Base-by-base conservation (phyloP, 2,797 vertebrate genomes). In the Amniataba percoides region DNA sequence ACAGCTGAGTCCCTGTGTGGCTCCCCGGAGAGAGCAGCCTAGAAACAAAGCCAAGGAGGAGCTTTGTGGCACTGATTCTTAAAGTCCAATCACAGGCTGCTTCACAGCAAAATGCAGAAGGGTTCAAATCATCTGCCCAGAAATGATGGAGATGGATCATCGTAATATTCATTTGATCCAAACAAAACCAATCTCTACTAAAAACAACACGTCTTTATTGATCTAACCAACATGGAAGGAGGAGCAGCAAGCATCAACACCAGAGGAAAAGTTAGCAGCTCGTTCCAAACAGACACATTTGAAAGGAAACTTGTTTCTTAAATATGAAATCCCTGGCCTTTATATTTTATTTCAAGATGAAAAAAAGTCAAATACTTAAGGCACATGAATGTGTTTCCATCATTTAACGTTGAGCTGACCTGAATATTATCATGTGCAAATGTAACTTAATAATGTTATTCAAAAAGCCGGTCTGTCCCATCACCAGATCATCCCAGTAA, bases 1-100 rank as follows among this genome's bases (percentile, higher is more conserved):
- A 83, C 86, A 92, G 82, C 85, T 86, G 82, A 72, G 86, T 42
- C 72, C 58, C 42, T 16, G 46, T 27, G 52, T 43, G 58, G 18
- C 34, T 86, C 86, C 62, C 74, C 0, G 7, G 58, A 77, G 78
- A 69, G 52, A 73, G 34, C 53, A 76, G 73, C 72, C 70, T n/a
- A 36, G 72, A 83, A 74, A 83, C 78, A 83, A 86, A 74, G 71
- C 66, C 65, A 46, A 36, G 40, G 39, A 81, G 48, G 34, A 71
- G 61, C 64, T 71, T n/a, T 49, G 34, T 23, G 63, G 48, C 66
- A 19, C 12, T 21, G 68, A 40, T 57, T 72, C 42, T 68, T 39
- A 10, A 25, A 62, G 58, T 42, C 34, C 57, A 57, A 25, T 52
- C 73, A 77, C 48, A 11, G n/a, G 52, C 57, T 45, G 23, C 58